Base-by-base conservation (phyloP, 92 coral and sea anemone species). In the Diadumene lineata region DNA sequence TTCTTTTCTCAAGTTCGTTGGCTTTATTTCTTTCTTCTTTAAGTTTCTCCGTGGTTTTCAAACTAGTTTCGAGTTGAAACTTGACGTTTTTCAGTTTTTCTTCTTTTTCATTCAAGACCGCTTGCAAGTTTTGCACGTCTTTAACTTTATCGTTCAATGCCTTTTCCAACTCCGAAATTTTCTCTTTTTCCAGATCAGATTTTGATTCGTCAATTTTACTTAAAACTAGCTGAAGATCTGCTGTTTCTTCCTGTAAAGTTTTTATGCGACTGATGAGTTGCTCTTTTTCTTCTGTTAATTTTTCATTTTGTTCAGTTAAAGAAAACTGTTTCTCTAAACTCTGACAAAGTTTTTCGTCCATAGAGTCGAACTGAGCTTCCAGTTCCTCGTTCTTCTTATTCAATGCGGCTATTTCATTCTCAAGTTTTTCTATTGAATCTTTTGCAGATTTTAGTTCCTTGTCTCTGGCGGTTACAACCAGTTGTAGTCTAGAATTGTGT, bases 321-420 rank as follows among this genome's bases (percentile, higher is more conserved):
- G 87, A 56, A 60, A 81, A 84, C 43, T 80, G 86, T 31, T 87
- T 79, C 72, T 91, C 88, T 64, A 81, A 57, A 56, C 89, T 79
- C 22, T 87, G 77, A 28, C 88, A 69, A 19, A 84, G 80, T 69
- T 88, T 86, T 64, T 79, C 79, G 53, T 84, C 92, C 34, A 91
- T 79, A 13, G 89, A 79, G 50, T 87, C 87, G 0, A 81, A 83
- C 44, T 85, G 84, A 6, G 69, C 70, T 60, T 88, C 93, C 43
- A 91, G 68, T 55, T 78, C 89, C 70, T 76, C 68, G 71, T 79
- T 84, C 72, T 82, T 87, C 63, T 81, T 68, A 16, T 60, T 80
- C 10, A 91, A 60, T 30, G 78, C 86, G 9, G 82, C 64, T 27
- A 78, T 79, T 61, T 80, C 87, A 13, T 78, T 85, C 38, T 78